Percentiles rank a stretch among this genome's conserved stretches.
Conservation (phyloP, 2,113 vertebrate genomes). For the Amazona guildingii region DNA sequence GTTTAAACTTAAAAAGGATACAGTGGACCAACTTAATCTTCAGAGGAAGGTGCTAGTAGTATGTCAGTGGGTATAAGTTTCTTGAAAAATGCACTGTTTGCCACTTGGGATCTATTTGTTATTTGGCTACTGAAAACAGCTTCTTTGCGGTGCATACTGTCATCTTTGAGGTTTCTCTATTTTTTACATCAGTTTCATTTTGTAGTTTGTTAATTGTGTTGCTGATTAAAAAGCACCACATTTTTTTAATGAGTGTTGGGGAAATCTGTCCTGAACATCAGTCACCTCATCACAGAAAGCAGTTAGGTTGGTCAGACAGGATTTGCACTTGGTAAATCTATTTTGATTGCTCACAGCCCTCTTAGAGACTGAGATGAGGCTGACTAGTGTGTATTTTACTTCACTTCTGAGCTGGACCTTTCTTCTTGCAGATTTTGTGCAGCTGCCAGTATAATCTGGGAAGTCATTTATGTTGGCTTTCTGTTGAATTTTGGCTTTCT, state of each 20-base stretch:
- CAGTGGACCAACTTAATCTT: neutral
- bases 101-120: neutral
- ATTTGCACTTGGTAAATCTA: neutral
- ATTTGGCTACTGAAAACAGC: neutral
- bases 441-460: neutral
- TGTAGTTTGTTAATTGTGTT: neutral
- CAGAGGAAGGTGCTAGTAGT: neutral
- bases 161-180: neutral
- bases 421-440: neutral
- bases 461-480: neutral
- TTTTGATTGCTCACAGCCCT: neutral
- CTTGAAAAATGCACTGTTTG: neutral
- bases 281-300: rapidly evolving
- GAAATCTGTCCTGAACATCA: neutral
- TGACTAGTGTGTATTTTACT: neutral
- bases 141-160: neutral
- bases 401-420: neutral
- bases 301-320: neutral
- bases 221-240: neutral
- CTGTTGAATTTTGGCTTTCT: neutral
- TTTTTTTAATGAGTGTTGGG: neutral
- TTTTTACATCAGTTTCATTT: neutral
- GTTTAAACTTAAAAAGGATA: neutral
- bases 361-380: neutral
- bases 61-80: neutral